Percentiles rank a stretch among this genome's conserved stretches.
Evolutionary conservation across 2,113 vertebrate species (phyloP).

Genomic region (Heterocephalus glaber): DNA sequence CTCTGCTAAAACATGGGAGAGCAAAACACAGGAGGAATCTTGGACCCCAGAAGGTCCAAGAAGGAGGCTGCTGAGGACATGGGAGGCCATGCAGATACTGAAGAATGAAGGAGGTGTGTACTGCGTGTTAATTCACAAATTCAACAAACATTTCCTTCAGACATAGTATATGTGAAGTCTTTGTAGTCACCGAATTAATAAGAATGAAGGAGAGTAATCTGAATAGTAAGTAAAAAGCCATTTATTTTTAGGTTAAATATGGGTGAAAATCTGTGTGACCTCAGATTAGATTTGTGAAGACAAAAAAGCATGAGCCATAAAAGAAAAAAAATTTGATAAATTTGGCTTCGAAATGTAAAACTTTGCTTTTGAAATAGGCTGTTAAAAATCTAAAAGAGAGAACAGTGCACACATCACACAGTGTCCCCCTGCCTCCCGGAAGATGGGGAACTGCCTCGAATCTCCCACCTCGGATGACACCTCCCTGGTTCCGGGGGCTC

Average conservation of each 20-base stretch:
- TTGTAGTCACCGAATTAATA: not conserved
- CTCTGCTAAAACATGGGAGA: not conserved
- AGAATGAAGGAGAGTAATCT: not conserved
- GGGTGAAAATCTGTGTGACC: not conserved
- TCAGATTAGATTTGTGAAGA: not conserved
- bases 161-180: not conserved
- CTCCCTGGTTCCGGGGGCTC: too few relatives aligned
- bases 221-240: not conserved
- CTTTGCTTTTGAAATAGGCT: not conserved
- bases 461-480: too few relatives aligned
- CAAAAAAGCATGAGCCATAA: not conserved
- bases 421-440: too few relatives aligned
- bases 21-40: not conserved
- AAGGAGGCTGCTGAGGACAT: too few relatives aligned
- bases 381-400: not conserved
- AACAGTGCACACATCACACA: too few relatives aligned
- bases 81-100: not conserved
- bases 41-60: not conserved
- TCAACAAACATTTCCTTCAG: not conserved
- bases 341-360: not conserved
- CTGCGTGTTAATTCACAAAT: not conserved
- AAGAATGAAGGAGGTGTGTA: not conserved
- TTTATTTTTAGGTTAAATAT: not conserved
- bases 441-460: too few relatives aligned
- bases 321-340: not conserved